Base-by-base conservation (phyloP, 1,140 invertebrate species). In the Habropoda laboriosa region DNA sequence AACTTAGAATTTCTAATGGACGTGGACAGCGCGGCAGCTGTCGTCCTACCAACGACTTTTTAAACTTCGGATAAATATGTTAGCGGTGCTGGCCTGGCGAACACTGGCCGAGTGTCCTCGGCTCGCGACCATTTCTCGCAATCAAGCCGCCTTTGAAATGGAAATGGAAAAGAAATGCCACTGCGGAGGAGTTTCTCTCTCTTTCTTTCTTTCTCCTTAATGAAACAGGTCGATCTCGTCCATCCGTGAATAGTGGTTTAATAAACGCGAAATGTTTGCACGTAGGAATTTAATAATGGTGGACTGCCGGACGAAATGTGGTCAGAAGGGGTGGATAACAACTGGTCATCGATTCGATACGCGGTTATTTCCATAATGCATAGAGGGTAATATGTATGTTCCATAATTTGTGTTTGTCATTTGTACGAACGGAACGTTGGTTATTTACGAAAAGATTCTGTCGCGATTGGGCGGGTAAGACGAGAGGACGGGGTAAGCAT, bases 1-100 rank as follows among this genome's bases (percentile, higher is more conserved):
- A 86, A 86, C 84, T 86, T 85, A 75, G 83, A 86, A 85, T 86
- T 85, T 85, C 82, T 86, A 86, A 86, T 85, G 60, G 58, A 63
- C 74, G 74, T 49, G 82, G 71, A 84, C 82, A 53, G 63, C 24
- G 49, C 40, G 4, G 21, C 73, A n/a, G 49, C 51, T 30, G 27
- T 24, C 32, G 24, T 67, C 76, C 68, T 64, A 8, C 77, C 49
- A 66, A 80, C 72, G 76, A 83, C 78, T 83, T 83, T 85, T 78
- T 78, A 71, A 78, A 78, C 53, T 78, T 71, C 7, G 75, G 55
- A 61, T 78, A 78, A 78, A 78, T 70, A 78, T 61, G 75, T 78
- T 78, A 78, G 75, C 55, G 35, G 8, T 2, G 24, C 6, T 18
- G 61, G 47, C 13, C 16, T 18, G n/a, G 10, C 35, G 12, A 8